Evolutionary conservation across 1,140 invertebrate genomes (phyloP).

Genomic region (Palaemon carinicauda): DNA sequence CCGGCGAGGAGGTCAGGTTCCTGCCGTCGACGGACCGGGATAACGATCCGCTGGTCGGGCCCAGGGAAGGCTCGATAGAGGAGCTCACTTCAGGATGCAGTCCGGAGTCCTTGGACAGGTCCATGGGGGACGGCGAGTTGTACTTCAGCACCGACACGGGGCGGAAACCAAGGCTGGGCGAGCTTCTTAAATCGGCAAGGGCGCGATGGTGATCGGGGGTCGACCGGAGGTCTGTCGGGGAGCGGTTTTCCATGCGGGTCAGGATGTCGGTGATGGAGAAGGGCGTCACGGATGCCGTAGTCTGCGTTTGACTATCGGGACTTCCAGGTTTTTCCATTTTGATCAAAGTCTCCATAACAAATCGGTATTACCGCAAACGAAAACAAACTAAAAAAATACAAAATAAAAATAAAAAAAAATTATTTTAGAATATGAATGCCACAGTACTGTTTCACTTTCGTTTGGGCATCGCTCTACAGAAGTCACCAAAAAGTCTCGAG

Average conservation of each 20-base stretch:
- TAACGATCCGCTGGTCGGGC: background rate
- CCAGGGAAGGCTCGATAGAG: conserved; percentile 36
- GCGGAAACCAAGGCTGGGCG: conserved; percentile 29
- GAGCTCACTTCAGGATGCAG: conserved; percentile 34
- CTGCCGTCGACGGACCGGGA: background rate
- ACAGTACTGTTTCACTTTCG: too few relatives aligned
- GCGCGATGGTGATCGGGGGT: conserved; percentile 34
- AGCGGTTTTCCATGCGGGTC: conserved; percentile 58
- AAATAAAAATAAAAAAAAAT: too few relatives aligned
- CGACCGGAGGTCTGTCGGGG: conserved; percentile 29
- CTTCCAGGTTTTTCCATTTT: conserved; percentile 49
- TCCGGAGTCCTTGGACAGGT: conserved; percentile 39
- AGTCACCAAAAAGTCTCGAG: too few relatives aligned
- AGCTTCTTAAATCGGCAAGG: conserved; percentile 24
- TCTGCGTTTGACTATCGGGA: conserved; percentile 46
- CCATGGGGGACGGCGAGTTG: conserved; percentile 41
- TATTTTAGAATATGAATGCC: too few relatives aligned
- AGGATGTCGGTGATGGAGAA: conserved; percentile 59
- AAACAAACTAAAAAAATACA: background rate
- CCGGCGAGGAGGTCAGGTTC: conserved; percentile 22
- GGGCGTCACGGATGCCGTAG: conserved; percentile 50
- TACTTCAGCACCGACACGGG: conserved; percentile 46
- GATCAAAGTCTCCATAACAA: conserved; percentile 46
- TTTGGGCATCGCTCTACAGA: too few relatives aligned
- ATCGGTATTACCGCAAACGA: background rate